Percentiles rank a stretch among this genome's conserved stretches.
These are phyloP conservation scores for Gnatocerus cornutus DNA, from an alignment of 2,888 invertebrate genomes.

Conservation along the genomic window DNA sequence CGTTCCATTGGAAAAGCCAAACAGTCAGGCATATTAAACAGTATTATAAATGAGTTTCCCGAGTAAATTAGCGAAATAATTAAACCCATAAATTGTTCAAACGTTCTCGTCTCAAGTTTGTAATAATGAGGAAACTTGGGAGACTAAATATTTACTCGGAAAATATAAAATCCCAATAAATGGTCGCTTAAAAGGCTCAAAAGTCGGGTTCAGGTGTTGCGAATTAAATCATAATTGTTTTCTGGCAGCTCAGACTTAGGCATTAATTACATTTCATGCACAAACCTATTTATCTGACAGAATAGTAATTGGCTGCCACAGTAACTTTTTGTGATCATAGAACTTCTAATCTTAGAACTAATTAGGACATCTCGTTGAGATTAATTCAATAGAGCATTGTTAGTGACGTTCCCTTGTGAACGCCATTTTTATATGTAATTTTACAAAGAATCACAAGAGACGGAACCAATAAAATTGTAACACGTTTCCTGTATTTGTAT, in stretches of 20 bases:
- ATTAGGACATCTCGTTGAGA: neutral
- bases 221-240: constrained; percentile 22
- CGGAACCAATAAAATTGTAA: constrained; percentile 44
- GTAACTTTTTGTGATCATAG: neutral
- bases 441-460: constrained; percentile 21
- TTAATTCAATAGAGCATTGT: constrained; percentile 31
- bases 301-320: constrained; percentile 10
- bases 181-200: neutral
- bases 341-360: no score
- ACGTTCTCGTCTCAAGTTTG: neutral
- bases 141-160: neutral
- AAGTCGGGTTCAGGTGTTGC: constrained; percentile 24
- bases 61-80: neutral
- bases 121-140: neutral
- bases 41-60: neutral
- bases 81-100: constrained; percentile 1
- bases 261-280: constrained; percentile 17
- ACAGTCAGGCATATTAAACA: neutral
- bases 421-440: constrained; percentile 19
- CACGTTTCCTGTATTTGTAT: constrained; percentile 46
- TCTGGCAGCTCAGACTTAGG: neutral
- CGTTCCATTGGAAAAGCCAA: neutral
- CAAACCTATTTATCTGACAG: constrained; percentile 4
- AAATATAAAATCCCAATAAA: constrained; percentile 12
- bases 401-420: constrained; percentile 14